Percentiles rank a stretch among this genome's conserved stretches.
phyloP scores from a whole-genome alignment of 2,113 vertebrate species.

The Zootoca vivipara region DNA sequence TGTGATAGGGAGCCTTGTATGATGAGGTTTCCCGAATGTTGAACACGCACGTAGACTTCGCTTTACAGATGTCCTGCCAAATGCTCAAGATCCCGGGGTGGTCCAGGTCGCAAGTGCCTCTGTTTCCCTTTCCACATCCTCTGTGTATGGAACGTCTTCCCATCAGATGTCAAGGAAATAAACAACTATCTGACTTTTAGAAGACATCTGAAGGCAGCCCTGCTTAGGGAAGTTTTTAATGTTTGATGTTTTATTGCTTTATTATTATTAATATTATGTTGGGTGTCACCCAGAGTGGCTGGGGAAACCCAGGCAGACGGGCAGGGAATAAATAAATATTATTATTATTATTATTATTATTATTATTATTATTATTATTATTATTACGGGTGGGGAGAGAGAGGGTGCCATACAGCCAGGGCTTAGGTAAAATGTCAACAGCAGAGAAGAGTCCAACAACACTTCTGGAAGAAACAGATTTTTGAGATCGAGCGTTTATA shows the following conservation, averaged over 20 bases:
- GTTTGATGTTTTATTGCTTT: too few relatives aligned
- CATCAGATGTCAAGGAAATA: too few relatives aligned
- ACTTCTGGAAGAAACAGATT: background rate
- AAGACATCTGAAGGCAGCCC: too few relatives aligned
- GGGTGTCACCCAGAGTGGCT: too few relatives aligned
- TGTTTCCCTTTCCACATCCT: background rate
- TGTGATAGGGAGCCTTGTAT: background rate
- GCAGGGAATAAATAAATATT: too few relatives aligned
- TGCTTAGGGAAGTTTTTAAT: too few relatives aligned
- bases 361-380: too few relatives aligned
- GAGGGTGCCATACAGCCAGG: background rate
- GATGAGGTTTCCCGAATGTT: background rate
- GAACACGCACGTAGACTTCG: background rate
- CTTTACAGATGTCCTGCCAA: background rate
- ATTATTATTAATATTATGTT: too few relatives aligned
- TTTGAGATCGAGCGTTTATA: background rate
- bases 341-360: too few relatives aligned
- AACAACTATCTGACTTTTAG: too few relatives aligned
- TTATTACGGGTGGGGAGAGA: background rate
- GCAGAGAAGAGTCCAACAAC: background rate
- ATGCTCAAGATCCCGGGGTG: too few relatives aligned
- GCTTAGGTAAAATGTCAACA: background rate
- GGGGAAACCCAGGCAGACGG: too few relatives aligned
- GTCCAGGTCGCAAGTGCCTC: background rate
- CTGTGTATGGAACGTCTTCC: background rate